phyloP scores from a whole-genome alignment of 1,140 invertebrate species.

The Colletes latitarsis region DNA sequence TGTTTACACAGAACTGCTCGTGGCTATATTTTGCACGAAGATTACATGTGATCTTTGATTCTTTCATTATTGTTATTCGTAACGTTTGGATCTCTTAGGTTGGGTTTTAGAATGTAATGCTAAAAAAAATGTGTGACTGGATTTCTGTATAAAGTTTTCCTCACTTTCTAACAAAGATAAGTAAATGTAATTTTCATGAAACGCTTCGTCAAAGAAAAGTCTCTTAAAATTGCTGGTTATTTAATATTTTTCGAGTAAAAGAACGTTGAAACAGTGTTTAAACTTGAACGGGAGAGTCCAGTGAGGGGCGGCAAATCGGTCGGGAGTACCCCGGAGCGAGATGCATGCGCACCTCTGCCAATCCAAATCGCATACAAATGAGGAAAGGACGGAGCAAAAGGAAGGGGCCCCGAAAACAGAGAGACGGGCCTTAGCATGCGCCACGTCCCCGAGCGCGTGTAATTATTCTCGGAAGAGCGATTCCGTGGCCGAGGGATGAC shows the following conservation, averaged over 20 bases:
- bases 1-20: neutral
- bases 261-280: too few species aligned
- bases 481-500: conserved; percentile 63
- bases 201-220: too few species aligned
- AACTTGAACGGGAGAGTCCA: neutral
- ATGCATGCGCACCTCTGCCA: conserved; percentile 60
- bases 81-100: too few species aligned
- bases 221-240: too few species aligned
- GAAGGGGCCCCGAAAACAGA: conserved; percentile 25
- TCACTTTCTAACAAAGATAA: too few species aligned
- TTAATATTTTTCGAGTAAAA: too few species aligned
- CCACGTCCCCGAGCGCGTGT: conserved; percentile 52
- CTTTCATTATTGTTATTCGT: neutral
- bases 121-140: too few species aligned
- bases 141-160: too few species aligned
- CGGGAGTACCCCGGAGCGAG: neutral
- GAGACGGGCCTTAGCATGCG: conserved; percentile 52
- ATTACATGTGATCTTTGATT: neutral
- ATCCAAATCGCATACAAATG: conserved; percentile 75
- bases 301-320: neutral
- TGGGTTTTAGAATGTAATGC: too few species aligned
- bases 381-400: conserved; percentile 57
- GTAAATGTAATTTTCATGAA: too few species aligned
- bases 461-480: conserved; percentile 75
- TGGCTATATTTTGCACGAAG: neutral